Evolutionary conservation across 2,113 vertebrate species (phyloP).

Genomic region (Dasyprocta punctata): DNA sequence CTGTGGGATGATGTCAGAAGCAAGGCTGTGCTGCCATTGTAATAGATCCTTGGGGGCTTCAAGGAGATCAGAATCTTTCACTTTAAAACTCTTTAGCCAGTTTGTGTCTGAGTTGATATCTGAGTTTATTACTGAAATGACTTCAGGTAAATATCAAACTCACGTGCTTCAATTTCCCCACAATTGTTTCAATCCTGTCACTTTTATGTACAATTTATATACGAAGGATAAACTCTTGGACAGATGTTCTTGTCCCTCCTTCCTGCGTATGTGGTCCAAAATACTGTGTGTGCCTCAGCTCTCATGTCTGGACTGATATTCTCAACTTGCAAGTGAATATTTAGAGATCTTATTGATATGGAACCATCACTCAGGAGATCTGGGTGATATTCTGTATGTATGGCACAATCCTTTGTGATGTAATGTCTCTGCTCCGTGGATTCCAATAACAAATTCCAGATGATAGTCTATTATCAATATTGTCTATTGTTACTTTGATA

Average conservation of each 20-base stretch:
- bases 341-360: background rate
- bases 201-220: background rate
- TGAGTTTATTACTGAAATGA: slow-evolving; percentile 10
- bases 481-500: background rate
- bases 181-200: slow-evolving; percentile 32
- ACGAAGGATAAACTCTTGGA: background rate
- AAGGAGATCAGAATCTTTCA: background rate
- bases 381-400: background rate
- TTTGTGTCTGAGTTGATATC: background rate
- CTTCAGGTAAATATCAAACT: slow-evolving; percentile 13
- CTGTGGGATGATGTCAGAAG: background rate
- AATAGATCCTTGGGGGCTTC: background rate
- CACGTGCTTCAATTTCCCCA: background rate
- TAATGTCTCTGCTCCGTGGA: background rate
- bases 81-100: background rate
- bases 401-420: background rate
- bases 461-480: background rate
- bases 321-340: background rate
- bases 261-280: background rate
- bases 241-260: background rate
- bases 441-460: background rate
- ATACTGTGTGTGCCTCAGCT: background rate
- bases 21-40: background rate
- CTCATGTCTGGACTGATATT: background rate
- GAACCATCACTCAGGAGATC: background rate